Base-by-base conservation (phyloP, 2,888 invertebrate genomes). In the Phragmatobia fuliginosa region DNA sequence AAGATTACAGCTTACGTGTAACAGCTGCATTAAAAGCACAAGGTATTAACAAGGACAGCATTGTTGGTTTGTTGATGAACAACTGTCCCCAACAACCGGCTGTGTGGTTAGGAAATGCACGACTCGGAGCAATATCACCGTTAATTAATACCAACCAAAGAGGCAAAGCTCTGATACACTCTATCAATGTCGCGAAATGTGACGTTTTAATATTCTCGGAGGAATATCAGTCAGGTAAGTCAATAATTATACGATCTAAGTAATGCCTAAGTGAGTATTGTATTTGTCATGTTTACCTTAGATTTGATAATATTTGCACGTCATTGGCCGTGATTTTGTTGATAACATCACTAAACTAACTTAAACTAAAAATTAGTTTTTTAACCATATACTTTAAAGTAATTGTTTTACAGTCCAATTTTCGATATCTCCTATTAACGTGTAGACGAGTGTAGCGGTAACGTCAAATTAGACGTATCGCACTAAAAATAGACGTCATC, bases 71-170 rank as follows among this genome's bases (percentile, higher is more conserved):
- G 36, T 96, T 98, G 79, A 96, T 99, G 92, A 99, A 98, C 90
- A 99, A 99, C 91, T 96, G 98, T 58, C 98, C 99, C 0, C 98
- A 99, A 90, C 98, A 97, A 90, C 97, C 99, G 0, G 98, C 97
- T 62, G 96, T 97, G 38, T 99, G 99, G 99, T 94, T 99, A 75
- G 99, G 99, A 0, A 96, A 99, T 67, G 97, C 98, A 4, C 98
- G 99, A 90, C 93, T 98, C 4, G 98, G 98, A 1, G 96, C 97
- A 0, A 96, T 98, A 56, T 96, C 97, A 0, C 98, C 99, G 0
- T 96, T 99, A 56, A 98, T 99, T 82, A 99, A 99, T 90, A 98
- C 98, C 65, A 99, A 99, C 91, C 96, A 99, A 81, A 96, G 97
- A 64, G 97, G 97, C 71, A 96, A 96, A 56, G 97, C 99, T 0